A percentile compares a stretch with the other conserved stretches of the same genome.
Conservation (phyloP, 1,140 invertebrate genomes). For the Eriosoma lanigerum region DNA sequence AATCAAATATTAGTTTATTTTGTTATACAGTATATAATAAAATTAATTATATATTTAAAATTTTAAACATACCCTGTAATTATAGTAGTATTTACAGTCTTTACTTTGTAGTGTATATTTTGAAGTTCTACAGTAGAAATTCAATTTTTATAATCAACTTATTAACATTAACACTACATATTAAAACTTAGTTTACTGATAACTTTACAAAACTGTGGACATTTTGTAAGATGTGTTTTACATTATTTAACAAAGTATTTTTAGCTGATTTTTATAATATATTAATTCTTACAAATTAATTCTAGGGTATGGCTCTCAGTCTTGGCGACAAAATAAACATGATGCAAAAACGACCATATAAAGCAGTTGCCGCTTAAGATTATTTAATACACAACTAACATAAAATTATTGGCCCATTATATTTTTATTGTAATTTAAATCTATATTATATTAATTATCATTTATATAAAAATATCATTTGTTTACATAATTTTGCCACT, state of each 20-base stretch:
- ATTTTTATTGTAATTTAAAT: conserved; percentile 4
- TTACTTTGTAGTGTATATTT: too few relatives aligned
- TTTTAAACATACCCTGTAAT: too few relatives aligned
- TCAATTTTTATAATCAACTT: too few relatives aligned
- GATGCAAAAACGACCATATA: conserved; percentile 72
- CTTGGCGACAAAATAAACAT: conserved; percentile 95
- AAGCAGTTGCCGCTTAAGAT: conserved; percentile 49
- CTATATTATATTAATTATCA: conserved; percentile 24
- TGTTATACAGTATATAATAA: too few relatives aligned
- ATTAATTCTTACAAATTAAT: conserved; percentile 54
- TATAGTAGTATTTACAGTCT: too few relatives aligned
- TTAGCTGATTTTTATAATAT: not conserved
- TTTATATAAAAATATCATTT: conserved; percentile 31
- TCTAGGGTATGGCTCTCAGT: conserved; percentile 93
- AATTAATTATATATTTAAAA: too few relatives aligned
- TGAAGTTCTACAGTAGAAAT: too few relatives aligned
- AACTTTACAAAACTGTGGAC: not conserved
- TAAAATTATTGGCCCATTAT: conserved; percentile 30
- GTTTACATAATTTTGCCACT: conserved; percentile 25
- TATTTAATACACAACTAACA: not conserved
- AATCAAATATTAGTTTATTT: too few relatives aligned
- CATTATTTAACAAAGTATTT: too few relatives aligned
- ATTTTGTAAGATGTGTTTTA: too few relatives aligned
- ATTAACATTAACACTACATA: too few relatives aligned
- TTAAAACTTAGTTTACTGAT: not conserved